Evolutionary conservation across 2,113 vertebrate species (phyloP).

Genomic region (Peucedramus taeniatus): DNA sequence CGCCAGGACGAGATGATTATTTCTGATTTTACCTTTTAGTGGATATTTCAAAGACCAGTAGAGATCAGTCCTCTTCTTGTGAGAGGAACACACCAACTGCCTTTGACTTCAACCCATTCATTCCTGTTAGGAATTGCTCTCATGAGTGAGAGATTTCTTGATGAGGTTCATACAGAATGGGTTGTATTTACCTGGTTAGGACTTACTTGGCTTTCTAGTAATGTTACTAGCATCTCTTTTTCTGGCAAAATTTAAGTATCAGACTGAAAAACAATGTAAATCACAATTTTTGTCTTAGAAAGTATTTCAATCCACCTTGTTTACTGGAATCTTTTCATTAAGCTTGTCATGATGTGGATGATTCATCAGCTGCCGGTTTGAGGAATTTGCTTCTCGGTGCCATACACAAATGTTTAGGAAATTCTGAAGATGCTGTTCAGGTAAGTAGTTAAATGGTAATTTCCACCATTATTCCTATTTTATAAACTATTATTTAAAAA

Average conservation of each 20-base stretch:
- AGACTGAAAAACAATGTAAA: not conserved
- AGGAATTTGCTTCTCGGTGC: constrained; percentile 94
- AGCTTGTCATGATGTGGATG: constrained; percentile 93
- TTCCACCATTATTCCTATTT: not conserved
- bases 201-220: not conserved
- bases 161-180: not conserved
- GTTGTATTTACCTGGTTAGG: too few relatives aligned
- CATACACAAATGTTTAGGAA: constrained; percentile 96
- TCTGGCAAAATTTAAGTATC: not conserved
- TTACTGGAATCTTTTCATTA: constrained; percentile 14
- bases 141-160: not conserved
- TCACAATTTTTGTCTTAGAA: not conserved
- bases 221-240: not conserved
- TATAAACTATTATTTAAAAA: not conserved
- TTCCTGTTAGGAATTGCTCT: not conserved
- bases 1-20: not conserved
- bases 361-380: constrained; percentile 81
- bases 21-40: not conserved
- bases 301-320: not conserved
- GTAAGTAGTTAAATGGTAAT: constrained; percentile 55
- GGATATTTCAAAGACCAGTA: not conserved
- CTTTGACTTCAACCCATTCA: not conserved
- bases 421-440: constrained; percentile 90
- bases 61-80: not conserved
- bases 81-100: not conserved